Base-by-base conservation (phyloP, 2,888 invertebrate species). In the Tipula helvola region DNA sequence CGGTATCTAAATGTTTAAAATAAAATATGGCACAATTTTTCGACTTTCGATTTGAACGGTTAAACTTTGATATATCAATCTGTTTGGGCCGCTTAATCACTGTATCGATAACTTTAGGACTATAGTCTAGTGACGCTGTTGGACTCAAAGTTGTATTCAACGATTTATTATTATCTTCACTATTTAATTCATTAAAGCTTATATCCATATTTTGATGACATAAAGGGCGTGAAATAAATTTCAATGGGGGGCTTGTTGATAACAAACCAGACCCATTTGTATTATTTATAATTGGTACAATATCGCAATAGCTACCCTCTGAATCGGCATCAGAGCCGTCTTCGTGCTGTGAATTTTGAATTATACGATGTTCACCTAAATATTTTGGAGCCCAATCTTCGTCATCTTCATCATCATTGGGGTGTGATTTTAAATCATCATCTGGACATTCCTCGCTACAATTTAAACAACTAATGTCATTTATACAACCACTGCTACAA, bases 1-100 rank as follows among this genome's bases (percentile, higher is more conserved):
- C 97, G 13, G 97, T 97, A 90, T 97, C 97, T 91, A 95, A 94
- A 91, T 97, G 97, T 91, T 94, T 95, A 91, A 96, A 97, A 92
- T 97, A 97, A 91, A 96, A 97, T 88, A 95, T 96, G 88, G 95
- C 97, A 90, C 95, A 94, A 90, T 97, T 96, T 91, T 96, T 96
- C 18, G 96, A 96, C 91, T 95, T 95, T 88, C 96, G 93, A 91
- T 95, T 95, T 10, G 96, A 95, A 89, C 95, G 93, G 90, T 94
- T 95, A 90, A 93, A 94, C 90, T 93, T 94, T 57, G 94, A 94
- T 52, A 93, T 92, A 90, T 94, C 92, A 83, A 93, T 91, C 89
- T 93, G 92, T 88, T 93, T 93, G 87, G 89, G 89, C 86, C 93
- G 91, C 88, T 93, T 93, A 18, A 93, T 90, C 0, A 84, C 36